These are phyloP conservation scores for Cacoxenus indagator DNA, from an alignment of 2,888 invertebrate species.

Conservation along the genomic window DNA sequence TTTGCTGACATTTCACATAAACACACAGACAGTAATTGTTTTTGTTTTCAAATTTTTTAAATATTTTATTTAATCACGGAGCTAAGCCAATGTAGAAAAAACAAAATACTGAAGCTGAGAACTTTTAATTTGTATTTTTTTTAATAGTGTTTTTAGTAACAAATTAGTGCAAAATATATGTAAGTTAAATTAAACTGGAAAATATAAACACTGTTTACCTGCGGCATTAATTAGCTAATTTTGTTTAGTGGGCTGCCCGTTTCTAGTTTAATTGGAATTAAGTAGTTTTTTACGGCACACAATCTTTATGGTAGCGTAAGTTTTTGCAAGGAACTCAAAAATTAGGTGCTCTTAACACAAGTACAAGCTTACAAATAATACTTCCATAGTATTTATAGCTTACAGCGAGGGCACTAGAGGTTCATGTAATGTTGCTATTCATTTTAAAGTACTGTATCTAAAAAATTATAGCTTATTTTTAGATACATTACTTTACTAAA, in stretches of 20 bases:
- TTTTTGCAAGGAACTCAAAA: too few species aligned
- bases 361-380: too few species aligned
- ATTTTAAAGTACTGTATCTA: too few species aligned
- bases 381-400: too few species aligned
- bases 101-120: constrained; percentile 48
- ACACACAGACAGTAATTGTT: background rate
- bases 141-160: constrained; percentile 42
- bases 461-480: too few species aligned
- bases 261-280: too few species aligned
- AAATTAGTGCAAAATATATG: constrained; percentile 40
- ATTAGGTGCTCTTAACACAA: too few species aligned
- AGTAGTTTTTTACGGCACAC: too few species aligned
- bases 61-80: background rate
- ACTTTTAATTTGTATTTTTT: constrained; percentile 32
- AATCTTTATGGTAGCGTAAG: too few species aligned
- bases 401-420: too few species aligned
- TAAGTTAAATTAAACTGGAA: background rate
- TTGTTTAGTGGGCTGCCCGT: background rate
- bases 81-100: constrained; percentile 19
- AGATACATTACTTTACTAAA: too few species aligned
- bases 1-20: constrained; percentile 36
- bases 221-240: background rate
- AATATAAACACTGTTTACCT: background rate
- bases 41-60: background rate
- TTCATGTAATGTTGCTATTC: too few species aligned